A percentile compares a stretch with the other conserved stretches of the same genome.
Conservation (phyloP, 2,888 invertebrate species). For the Lithophane ornitopus region DNA sequence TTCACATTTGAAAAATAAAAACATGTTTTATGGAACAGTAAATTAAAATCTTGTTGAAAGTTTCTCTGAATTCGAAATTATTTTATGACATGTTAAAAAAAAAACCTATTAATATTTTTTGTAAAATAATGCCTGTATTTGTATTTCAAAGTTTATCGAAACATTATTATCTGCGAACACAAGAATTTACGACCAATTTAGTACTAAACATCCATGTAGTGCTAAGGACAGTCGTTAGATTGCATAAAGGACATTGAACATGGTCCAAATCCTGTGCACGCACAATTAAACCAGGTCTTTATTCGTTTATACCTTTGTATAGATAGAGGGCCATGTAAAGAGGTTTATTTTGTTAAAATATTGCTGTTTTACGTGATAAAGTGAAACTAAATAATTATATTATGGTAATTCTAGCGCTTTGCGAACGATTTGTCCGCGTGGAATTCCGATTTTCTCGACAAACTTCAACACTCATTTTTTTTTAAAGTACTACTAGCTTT, state of each 20-base stretch:
- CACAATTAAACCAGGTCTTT: constrained; percentile 72
- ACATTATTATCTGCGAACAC: constrained; percentile 18
- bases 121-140: neutral
- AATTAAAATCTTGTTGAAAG: neutral
- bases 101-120: too few species aligned
- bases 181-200: constrained; percentile 33
- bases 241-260: constrained; percentile 71
- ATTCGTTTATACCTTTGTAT: constrained; percentile 61
- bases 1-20: neutral
- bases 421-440: fast-evolving
- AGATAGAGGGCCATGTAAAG: constrained; percentile 44
- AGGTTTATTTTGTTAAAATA: constrained; percentile 10
- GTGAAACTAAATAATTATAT: neutral
- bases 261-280: constrained; percentile 63
- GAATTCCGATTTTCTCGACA: neutral
- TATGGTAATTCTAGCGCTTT: neutral
- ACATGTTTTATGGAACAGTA: neutral
- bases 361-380: neutral
- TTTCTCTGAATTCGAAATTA: neutral
- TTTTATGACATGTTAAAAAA: neutral
- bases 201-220: constrained; percentile 48
- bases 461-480: fast-evolving
- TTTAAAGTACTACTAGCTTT: too few species aligned
- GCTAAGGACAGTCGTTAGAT: constrained; percentile 67
- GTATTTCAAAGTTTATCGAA: neutral